A percentile compares a stretch with the other conserved stretches of the same genome.
These are phyloP conservation scores for Philaethria dido DNA, from an alignment of 2,888 invertebrate genomes.

Conservation along the genomic window DNA sequence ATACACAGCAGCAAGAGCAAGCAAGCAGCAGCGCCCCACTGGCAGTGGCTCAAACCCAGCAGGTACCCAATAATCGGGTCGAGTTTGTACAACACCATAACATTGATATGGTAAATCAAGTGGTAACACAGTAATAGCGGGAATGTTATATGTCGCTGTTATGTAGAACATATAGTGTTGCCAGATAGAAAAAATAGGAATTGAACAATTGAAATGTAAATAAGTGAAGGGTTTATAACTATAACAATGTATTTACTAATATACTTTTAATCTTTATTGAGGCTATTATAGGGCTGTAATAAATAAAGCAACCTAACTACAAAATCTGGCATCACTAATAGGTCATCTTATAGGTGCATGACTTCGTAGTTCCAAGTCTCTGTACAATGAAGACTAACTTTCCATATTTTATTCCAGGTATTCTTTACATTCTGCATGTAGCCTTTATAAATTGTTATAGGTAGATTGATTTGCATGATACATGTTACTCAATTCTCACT, in stretches of 20 bases:
- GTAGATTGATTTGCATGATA: constrained; percentile 27
- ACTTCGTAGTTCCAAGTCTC: background rate
- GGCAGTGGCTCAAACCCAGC: constrained; percentile 72
- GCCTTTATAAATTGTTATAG: constrained; percentile 14
- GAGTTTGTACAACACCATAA: constrained; percentile 83
- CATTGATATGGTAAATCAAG: constrained; percentile 82
- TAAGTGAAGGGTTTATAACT: background rate
- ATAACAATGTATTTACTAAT: constrained; percentile 8
- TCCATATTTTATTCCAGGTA: constrained; percentile 11
- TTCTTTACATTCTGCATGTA: constrained; percentile 27
- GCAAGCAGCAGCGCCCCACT: constrained; percentile 60
- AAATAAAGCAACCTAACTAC: background rate
- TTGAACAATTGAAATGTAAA: background rate
- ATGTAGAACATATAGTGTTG: constrained; percentile 51
- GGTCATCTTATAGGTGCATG: constrained; percentile 26
- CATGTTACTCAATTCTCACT: constrained; percentile 18
- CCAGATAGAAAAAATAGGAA: background rate
- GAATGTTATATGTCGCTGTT: constrained; percentile 69
- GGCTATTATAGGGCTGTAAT: background rate
- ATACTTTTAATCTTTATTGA: background rate
- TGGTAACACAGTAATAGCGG: constrained; percentile 73
- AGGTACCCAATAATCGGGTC: constrained; percentile 83
- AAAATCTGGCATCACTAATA: constrained; percentile 20
- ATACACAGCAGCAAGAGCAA: constrained; percentile 77
- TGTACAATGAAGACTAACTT: background rate